Conservation (phyloP, 2,797 vertebrate species). For the Vespertilio murinus region DNA sequence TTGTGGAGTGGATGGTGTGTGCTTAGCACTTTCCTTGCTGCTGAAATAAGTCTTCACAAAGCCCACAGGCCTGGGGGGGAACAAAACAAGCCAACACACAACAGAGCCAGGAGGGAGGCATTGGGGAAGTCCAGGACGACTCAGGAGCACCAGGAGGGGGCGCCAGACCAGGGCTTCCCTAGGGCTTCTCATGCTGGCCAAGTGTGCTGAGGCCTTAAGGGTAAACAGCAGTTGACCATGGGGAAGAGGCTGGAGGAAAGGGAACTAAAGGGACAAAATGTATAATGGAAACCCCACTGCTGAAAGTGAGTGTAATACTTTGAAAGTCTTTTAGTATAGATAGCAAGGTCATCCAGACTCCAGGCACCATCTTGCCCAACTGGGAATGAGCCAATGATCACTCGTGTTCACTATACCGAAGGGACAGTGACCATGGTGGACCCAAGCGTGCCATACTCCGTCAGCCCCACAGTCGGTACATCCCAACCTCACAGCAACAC, state of each 20-base stretch:
- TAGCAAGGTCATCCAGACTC: background rate
- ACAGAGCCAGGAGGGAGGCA: accelerated
- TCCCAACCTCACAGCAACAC: background rate
- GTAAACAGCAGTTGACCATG: background rate
- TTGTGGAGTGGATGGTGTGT: background rate
- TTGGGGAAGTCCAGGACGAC: background rate
- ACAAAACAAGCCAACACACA: background rate
- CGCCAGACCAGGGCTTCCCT: background rate
- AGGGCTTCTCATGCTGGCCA: background rate
- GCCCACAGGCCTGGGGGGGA: background rate
- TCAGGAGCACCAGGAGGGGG: background rate
- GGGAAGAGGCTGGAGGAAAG: background rate
- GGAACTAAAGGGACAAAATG: background rate
- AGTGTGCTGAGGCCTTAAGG: background rate
- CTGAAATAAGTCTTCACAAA: background rate
- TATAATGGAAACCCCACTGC: background rate
- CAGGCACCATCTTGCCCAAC: background rate
- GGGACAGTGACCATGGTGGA: background rate
- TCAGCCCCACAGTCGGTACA: accelerated
- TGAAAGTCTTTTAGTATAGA: background rate
- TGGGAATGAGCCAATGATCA: background rate
- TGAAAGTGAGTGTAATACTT: background rate
- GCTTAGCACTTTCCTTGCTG: background rate
- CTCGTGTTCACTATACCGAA: background rate
- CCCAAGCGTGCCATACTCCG: background rate